Conservation (phyloP, 2,113 vertebrate species). For the Labeo catla region DNA sequence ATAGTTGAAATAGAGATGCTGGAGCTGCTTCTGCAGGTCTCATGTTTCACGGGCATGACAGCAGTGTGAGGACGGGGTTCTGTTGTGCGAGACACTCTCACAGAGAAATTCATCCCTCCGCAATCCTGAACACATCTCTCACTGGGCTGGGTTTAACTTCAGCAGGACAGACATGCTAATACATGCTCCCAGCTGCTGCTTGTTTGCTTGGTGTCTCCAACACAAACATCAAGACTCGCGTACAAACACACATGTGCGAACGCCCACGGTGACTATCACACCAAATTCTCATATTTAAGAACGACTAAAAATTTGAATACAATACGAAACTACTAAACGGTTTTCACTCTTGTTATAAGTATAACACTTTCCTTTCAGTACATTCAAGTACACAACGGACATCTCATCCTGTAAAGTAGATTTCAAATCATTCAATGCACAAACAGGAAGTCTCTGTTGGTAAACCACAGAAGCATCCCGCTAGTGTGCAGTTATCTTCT, state of each 20-base stretch:
- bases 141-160: slow-evolving; percentile 32
- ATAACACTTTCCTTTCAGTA: background rate
- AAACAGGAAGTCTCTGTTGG: slow-evolving; percentile 37
- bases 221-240: slow-evolving; percentile 39
- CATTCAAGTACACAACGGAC: background rate
- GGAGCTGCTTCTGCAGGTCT: slow-evolving; percentile 34
- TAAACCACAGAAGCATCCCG: slow-evolving; percentile 27
- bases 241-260: slow-evolving; percentile 15
- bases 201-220: slow-evolving; percentile 44
- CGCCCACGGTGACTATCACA: background rate
- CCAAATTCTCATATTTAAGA: background rate
- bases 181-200: slow-evolving; percentile 46
- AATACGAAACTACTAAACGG: background rate
- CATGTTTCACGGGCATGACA: slow-evolving; percentile 39
- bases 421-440: slow-evolving; percentile 17
- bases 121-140: slow-evolving; percentile 22
- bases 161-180: slow-evolving; percentile 36
- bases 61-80: slow-evolving; percentile 11
- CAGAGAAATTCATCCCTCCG: slow-evolving; percentile 17
- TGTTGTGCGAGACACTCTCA: slow-evolving; percentile 21
- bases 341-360: background rate
- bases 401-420: slow-evolving; percentile 20
- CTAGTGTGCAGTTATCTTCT: slow-evolving; percentile 1
- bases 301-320: background rate
- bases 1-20: slow-evolving; percentile 39